Percentiles rank a stretch among this genome's conserved stretches.
Evolutionary conservation across 2,888 invertebrate species (phyloP).

Genomic region (Sympetrum striolatum): DNA sequence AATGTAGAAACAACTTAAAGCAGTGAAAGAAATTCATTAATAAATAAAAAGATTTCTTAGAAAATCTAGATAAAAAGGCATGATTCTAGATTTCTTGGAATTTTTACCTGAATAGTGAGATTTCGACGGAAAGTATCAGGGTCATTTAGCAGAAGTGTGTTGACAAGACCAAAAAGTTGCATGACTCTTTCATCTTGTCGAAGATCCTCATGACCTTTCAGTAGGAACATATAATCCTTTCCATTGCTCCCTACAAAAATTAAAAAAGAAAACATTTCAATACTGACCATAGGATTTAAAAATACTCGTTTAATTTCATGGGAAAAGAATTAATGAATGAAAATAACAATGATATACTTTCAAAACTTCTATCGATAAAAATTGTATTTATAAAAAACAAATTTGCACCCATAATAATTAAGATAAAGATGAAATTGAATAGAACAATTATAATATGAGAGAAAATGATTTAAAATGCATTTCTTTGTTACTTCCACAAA

Average conservation of each 20-base stretch:
- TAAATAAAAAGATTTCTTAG: not conserved
- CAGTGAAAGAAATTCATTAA: not conserved
- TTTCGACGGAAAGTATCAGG: constrained; percentile 94
- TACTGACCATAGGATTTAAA: too few relatives aligned
- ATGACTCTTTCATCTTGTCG: constrained; percentile 98
- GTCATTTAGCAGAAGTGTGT: constrained; percentile 92
- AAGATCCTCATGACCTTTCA: constrained; percentile 99
- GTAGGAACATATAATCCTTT: constrained; percentile 95
- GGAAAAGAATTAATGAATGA: too few relatives aligned
- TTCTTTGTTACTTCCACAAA: too few relatives aligned
- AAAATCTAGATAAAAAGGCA: not conserved
- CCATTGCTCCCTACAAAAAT: constrained; percentile 86
- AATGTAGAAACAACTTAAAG: not conserved
- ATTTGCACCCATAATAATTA: too few relatives aligned
- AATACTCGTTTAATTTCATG: too few relatives aligned
- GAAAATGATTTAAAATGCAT: too few relatives aligned
- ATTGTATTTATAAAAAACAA: too few relatives aligned
- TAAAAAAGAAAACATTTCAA: not conserved
- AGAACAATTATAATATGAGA: too few relatives aligned
- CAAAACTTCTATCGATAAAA: too few relatives aligned
- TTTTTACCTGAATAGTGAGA: constrained; percentile 66
- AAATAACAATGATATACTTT: too few relatives aligned
- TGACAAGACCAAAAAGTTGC: constrained; percentile 97
- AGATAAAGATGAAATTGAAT: too few relatives aligned
- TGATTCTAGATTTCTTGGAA: not conserved